Conservation (phyloP, 2,113 vertebrate species). For the Aythya baeri region DNA sequence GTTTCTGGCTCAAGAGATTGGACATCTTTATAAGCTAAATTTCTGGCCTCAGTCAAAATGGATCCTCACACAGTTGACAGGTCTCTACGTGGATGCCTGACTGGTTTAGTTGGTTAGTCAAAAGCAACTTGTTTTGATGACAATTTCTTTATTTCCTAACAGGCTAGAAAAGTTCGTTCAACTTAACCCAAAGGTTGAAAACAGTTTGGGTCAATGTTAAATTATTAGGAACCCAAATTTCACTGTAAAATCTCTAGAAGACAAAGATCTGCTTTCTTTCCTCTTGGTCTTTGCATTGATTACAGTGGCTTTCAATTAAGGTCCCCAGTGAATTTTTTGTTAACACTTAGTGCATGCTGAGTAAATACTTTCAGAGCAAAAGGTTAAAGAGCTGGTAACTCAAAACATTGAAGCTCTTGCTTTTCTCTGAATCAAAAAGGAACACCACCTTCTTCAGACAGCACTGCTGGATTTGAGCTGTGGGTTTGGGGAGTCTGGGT, state of each 20-base stretch:
- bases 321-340: not conserved
- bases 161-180: not conserved
- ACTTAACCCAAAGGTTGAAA: not conserved
- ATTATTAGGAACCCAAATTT: not conserved
- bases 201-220: not conserved
- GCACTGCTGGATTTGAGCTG: not conserved
- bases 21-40: not conserved
- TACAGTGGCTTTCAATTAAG: not conserved
- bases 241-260: not conserved
- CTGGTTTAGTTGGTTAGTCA: not conserved
- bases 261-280: not conserved
- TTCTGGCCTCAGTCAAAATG: not conserved
- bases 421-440: not conserved
- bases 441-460: not conserved
- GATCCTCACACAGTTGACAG: not conserved
- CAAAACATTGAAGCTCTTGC: not conserved
- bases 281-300: not conserved
- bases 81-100: not conserved
- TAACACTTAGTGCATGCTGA: not conserved
- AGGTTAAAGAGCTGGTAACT: not conserved
- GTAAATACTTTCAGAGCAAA: conserved; percentile 1
- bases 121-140: not conserved
- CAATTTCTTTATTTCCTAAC: not conserved
- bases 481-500: not conserved
- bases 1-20: not conserved